A percentile compares a stretch with the other conserved stretches of the same genome.
Evolutionary conservation across 2,113 vertebrate genomes (phyloP).

Genomic region (Candoia aspera): DNA sequence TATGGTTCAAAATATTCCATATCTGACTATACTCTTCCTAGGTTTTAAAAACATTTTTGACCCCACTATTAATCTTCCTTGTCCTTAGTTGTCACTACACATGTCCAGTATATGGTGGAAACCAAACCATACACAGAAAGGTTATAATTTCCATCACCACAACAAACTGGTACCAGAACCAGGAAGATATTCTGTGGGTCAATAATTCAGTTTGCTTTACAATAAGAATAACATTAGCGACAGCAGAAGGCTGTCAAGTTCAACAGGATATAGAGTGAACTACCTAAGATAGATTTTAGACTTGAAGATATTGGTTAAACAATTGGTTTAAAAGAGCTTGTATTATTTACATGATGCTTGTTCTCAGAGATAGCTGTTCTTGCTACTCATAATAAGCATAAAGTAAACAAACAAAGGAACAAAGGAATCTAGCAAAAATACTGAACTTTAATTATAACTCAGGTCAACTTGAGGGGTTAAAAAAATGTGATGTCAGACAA

Average conservation of each 20-base stretch:
- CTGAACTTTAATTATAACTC: too few species aligned
- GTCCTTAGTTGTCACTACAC: conserved; percentile 31
- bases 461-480: background rate
- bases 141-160: background rate
- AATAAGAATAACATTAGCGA: background rate
- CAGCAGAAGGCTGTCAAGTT: background rate
- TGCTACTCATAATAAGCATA: background rate
- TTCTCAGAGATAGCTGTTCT: background rate
- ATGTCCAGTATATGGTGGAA: background rate
- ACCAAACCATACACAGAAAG: background rate
- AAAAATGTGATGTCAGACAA: background rate
- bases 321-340: background rate
- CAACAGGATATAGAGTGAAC: background rate
- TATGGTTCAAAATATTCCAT: conserved; percentile 66
- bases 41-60: conserved; percentile 17
- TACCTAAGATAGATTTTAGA: background rate
- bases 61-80: background rate
- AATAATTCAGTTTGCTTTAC: conserved; percentile 9
- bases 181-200: conserved; percentile 12
- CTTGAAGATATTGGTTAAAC: background rate
- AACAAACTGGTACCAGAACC: conserved; percentile 6
- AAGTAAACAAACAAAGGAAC: background rate
- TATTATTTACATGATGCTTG: background rate
- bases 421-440: background rate
- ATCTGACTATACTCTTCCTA: conserved; percentile 53